Percentiles rank a stretch among this genome's conserved stretches.
Evolutionary conservation across 2,888 invertebrate species (phyloP).

Genomic region (Crematogaster levior): DNA sequence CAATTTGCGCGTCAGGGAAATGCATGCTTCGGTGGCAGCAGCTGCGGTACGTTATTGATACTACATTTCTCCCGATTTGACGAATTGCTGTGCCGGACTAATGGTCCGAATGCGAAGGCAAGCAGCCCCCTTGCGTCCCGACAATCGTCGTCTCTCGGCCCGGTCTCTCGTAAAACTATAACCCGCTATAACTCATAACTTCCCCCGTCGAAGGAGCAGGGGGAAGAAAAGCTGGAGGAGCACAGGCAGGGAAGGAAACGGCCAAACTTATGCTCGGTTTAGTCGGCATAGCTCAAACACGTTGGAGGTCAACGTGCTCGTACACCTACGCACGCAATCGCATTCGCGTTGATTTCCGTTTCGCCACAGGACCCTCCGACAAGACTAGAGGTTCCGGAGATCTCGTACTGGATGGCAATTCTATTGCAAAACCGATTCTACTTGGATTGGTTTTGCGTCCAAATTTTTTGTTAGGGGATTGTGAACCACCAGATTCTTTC

Average conservation of each 20-base stretch:
- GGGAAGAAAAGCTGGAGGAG: constrained; percentile 54
- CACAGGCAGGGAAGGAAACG: constrained; percentile 41
- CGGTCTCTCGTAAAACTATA: constrained; percentile 79
- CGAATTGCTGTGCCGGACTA: constrained; percentile 84
- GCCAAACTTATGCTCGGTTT: constrained; percentile 59
- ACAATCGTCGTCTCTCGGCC: constrained; percentile 73
- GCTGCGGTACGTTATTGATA: constrained; percentile 85
- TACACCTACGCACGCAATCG: not conserved
- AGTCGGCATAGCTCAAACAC: constrained; percentile 9
- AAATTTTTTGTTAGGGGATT: not conserved
- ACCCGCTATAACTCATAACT: constrained; percentile 75
- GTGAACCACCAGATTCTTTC: not conserved
- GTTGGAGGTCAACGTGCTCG: constrained; percentile 37
- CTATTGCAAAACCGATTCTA: not conserved
- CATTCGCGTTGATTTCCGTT: constrained; percentile 28
- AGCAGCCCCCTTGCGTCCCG: constrained; percentile 58
- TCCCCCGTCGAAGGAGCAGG: constrained; percentile 55
- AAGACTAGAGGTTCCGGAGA: not conserved
- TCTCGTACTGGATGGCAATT: not conserved
- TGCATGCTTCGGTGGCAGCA: constrained; percentile 84
- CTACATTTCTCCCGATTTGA: constrained; percentile 86
- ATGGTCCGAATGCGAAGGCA: constrained; percentile 82
- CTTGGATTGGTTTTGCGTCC: constrained; percentile 8
- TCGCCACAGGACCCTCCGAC: constrained; percentile 5
- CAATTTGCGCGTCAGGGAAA: constrained; percentile 82